A percentile compares a stretch with the other conserved stretches of the same genome.
phyloP scores from a whole-genome alignment of 2,113 vertebrate genomes.

The Calypte anna region DNA sequence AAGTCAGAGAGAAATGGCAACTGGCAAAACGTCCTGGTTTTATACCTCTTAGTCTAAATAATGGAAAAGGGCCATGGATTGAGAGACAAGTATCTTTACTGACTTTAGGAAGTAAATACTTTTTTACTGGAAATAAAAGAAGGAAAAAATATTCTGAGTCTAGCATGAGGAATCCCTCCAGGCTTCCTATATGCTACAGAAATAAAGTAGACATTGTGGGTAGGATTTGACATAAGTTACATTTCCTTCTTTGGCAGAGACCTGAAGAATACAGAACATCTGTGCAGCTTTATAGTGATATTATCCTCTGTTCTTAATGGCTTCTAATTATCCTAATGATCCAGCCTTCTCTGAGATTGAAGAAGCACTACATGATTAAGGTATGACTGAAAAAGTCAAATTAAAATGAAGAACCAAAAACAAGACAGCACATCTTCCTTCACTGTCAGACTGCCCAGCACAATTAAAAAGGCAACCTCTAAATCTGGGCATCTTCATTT shows the following conservation, averaged over 20 bases:
- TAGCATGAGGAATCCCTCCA: background rate
- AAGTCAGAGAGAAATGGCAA: slow-evolving; percentile 16
- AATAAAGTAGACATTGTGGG: background rate
- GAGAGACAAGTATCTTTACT: background rate
- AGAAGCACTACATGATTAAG: slow-evolving; percentile 14
- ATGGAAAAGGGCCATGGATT: background rate
- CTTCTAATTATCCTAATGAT: slow-evolving; percentile 61
- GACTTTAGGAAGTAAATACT: background rate
- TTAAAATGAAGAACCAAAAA: slow-evolving; percentile 47
- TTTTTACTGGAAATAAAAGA: background rate
- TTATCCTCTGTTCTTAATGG: slow-evolving; percentile 34
- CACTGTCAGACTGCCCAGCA: background rate
- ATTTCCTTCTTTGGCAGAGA: slow-evolving; percentile 25
- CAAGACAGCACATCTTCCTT: background rate
- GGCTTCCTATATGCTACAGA: background rate
- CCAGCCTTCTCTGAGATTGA: slow-evolving; percentile 36
- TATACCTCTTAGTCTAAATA: background rate
- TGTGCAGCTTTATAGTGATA: slow-evolving; percentile 26
- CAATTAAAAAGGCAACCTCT: background rate
- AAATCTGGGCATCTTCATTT: background rate
- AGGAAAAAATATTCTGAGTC: background rate
- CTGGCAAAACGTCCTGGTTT: background rate
- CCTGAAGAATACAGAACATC: slow-evolving; percentile 35
- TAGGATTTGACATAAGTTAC: slow-evolving; percentile 23
- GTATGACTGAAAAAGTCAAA: slow-evolving; percentile 32